Evolutionary conservation across 2,797 vertebrate species (phyloP).

Genomic region (Spatula clypeata): DNA sequence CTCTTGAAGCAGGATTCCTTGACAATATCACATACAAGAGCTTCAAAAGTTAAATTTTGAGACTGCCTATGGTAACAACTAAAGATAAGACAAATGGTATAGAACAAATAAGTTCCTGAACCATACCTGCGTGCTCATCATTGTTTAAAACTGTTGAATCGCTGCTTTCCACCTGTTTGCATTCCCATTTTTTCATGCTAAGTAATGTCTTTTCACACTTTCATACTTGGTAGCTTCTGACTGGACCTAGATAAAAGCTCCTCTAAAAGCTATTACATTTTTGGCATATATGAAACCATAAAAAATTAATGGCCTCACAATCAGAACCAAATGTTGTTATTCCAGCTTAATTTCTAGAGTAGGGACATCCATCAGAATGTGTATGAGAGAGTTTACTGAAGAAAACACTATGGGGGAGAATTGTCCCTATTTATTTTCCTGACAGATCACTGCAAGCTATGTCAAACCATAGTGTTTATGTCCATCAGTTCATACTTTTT

Average conservation of each 20-base stretch:
- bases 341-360: background rate
- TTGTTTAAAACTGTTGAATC: background rate
- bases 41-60: background rate
- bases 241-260: background rate
- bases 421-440: background rate
- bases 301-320: background rate
- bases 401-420: background rate
- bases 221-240: background rate
- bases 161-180: background rate
- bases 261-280: background rate
- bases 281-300: background rate
- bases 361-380: background rate
- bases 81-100: background rate
- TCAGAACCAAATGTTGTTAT: background rate
- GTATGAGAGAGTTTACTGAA: background rate
- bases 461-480: background rate
- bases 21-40: background rate
- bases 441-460: background rate
- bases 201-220: background rate
- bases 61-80: background rate
- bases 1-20: background rate
- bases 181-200: background rate
- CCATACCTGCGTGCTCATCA: background rate
- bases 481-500: background rate
- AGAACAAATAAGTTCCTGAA: background rate